Conservation (phyloP, 2,797 vertebrate species). For the Chromobotia macracanthus region DNA sequence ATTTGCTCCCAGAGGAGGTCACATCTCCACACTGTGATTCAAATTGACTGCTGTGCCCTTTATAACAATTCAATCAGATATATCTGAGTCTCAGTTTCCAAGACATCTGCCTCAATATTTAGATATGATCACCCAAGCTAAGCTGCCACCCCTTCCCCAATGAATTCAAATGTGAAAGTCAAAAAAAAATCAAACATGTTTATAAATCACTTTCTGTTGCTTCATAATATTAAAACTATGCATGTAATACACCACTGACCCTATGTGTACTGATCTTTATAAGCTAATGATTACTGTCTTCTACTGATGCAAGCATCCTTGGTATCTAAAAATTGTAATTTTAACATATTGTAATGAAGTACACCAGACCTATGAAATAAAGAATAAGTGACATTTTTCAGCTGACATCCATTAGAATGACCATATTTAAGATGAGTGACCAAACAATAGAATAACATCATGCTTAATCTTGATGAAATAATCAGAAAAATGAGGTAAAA, state of each 20-base stretch:
- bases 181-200: background rate
- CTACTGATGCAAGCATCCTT: too few relatives aligned
- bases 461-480: too few relatives aligned
- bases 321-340: too few relatives aligned
- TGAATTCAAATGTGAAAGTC: background rate
- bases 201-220: background rate
- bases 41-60: conserved; percentile 36
- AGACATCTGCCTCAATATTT: conserved; percentile 18
- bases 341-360: too few relatives aligned
- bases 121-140: conserved; percentile 8
- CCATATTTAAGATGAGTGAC: too few relatives aligned
- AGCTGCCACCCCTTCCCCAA: conserved; percentile 14
- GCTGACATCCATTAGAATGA: too few relatives aligned
- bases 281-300: background rate
- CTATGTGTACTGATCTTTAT: background rate
- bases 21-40: conserved; percentile 17
- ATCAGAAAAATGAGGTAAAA: background rate
- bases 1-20: conserved; percentile 21
- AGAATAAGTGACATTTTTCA: too few relatives aligned
- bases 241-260: background rate
- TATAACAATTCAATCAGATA: conserved; percentile 12
- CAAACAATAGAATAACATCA: too few relatives aligned
- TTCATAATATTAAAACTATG: conserved; percentile 13
- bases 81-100: conserved; percentile 15
- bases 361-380: too few relatives aligned